These are phyloP conservation scores for Agelaius phoeniceus DNA, from an alignment of 2,113 vertebrate genomes.

Conservation along the genomic window DNA sequence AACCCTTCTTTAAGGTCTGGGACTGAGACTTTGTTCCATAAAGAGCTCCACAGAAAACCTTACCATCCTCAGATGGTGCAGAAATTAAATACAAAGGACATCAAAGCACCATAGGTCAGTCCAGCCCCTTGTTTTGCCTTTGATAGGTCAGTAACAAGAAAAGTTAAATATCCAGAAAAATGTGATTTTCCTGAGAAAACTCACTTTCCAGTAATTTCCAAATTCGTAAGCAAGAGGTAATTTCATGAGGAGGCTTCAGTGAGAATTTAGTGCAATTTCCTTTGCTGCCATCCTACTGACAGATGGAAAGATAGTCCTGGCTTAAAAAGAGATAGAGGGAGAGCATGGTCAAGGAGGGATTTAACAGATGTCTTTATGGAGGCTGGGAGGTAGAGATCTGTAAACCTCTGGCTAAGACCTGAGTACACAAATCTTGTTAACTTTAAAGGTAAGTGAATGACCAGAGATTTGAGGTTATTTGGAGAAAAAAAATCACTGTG, in stretches of 20 bases:
- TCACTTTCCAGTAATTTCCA: not conserved
- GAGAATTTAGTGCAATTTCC: not conserved
- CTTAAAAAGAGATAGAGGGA: not conserved
- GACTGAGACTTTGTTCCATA: not conserved
- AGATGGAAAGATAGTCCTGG: not conserved
- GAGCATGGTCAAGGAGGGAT: not conserved
- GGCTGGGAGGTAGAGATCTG: not conserved
- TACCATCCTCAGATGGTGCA: not conserved
- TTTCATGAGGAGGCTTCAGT: not conserved
- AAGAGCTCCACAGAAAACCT: not conserved
- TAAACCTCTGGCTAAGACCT: not conserved
- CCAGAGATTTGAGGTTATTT: not conserved
- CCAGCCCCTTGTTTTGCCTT: not conserved
- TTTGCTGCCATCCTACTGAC: not conserved
- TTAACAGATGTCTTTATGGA: not conserved
- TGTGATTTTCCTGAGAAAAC: not conserved
- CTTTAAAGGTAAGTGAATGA: not conserved
- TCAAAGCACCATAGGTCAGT: fast-evolving
- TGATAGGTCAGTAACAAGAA: not conserved
- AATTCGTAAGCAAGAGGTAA: not conserved
- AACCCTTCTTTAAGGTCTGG: not conserved
- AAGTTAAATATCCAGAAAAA: not conserved
- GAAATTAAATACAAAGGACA: not conserved
- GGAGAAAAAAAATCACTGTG: not conserved
- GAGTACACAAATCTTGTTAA: not conserved